These are phyloP conservation scores for Calonectris borealis DNA, from an alignment of 2,113 vertebrate species.

Conservation along the genomic window DNA sequence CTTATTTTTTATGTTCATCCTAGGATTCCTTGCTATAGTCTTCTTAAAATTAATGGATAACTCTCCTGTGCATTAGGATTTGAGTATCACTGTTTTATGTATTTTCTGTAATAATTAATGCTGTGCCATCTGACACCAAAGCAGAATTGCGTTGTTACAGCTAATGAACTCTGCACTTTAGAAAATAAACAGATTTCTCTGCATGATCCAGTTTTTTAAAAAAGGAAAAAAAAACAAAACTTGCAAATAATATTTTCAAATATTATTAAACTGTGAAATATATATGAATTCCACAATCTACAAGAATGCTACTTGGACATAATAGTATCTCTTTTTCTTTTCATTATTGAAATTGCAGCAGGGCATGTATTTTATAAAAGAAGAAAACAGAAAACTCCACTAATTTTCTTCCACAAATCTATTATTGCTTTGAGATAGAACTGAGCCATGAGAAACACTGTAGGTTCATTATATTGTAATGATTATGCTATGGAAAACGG, in stretches of 20 bases:
- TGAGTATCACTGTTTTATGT: background rate
- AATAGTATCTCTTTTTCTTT: background rate
- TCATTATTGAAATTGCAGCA: background rate
- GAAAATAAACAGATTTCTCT: background rate
- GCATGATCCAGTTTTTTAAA: background rate
- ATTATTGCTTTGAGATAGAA: background rate
- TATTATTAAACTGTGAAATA: background rate
- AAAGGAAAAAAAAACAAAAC: background rate
- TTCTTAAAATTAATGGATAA: background rate
- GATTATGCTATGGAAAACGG: background rate
- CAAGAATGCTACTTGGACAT: background rate
- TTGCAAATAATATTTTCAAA: background rate
- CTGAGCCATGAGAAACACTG: background rate
- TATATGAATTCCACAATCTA: background rate
- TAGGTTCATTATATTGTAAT: background rate
- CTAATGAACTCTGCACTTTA: background rate
- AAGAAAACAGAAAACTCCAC: background rate
- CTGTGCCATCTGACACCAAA: background rate
- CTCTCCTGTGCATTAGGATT: background rate
- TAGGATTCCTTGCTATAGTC: background rate
- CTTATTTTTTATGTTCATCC: background rate
- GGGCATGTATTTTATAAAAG: background rate
- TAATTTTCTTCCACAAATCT: background rate
- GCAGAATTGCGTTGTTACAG: background rate
- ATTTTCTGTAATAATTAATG: constrained; percentile 2